Percentiles rank a stretch among this genome's conserved stretches.
phyloP scores from a whole-genome alignment of 2,888 invertebrate species.

The Amphipoea lucens region DNA sequence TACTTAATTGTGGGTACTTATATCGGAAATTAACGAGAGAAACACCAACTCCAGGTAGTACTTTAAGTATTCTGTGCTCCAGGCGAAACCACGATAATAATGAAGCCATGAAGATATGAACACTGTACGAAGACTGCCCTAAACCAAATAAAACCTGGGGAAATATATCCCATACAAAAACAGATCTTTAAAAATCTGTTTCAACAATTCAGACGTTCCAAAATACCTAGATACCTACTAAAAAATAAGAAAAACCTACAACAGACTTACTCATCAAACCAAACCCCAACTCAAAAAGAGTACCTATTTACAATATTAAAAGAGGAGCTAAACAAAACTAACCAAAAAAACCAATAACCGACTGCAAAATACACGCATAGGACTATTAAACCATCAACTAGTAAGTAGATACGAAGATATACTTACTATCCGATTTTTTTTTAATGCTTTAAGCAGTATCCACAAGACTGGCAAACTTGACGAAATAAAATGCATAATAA shows the following conservation, averaged over 20 bases:
- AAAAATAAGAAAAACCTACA: not conserved
- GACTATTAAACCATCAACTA: too few relatives aligned
- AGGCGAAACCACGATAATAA: not conserved
- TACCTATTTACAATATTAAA: not conserved
- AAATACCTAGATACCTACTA: slow-evolving; percentile 5
- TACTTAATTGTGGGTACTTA: slow-evolving; percentile 4
- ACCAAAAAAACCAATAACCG: not conserved
- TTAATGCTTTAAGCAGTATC: not conserved
- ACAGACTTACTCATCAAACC: not conserved
- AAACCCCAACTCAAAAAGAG: not conserved
- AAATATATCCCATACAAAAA: slow-evolving; percentile 1
- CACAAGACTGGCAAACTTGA: slow-evolving; percentile 23
- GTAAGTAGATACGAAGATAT: too few relatives aligned
- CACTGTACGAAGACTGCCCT: not conserved
- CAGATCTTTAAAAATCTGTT: not conserved
- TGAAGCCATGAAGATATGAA: slow-evolving; percentile 1
- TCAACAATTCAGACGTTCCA: not conserved
- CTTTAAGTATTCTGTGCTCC: too few relatives aligned
- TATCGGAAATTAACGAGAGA: not conserved
- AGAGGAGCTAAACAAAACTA: not conserved
- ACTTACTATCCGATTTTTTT: too few relatives aligned
- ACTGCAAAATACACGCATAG: too few relatives aligned
- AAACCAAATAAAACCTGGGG: slow-evolving; percentile 11
- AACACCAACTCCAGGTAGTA: not conserved
- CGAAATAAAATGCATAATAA: slow-evolving; percentile 28